Evolutionary conservation across 2,113 vertebrate species (phyloP), one percentile per base, ranked within the genome.

Genomic region (Psittacus erithacus): DNA sequence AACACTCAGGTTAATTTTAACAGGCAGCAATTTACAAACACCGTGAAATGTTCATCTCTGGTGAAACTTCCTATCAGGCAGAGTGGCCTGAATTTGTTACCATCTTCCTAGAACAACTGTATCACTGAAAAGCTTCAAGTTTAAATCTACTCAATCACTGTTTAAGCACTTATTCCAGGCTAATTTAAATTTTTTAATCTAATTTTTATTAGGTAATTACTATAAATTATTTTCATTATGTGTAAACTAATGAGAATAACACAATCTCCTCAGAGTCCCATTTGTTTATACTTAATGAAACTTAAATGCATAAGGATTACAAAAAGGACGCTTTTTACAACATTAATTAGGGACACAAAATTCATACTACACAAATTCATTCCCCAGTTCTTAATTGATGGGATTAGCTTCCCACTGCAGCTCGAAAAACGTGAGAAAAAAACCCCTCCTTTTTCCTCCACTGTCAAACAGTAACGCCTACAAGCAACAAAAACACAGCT

Each of bases 361-460:
- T 52, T 74, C 53, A 50, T 46, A 43, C 13, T 23, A 47, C 27
- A 73, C 3, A 20, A 63, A 24, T 9, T 4, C 28, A 39, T 39
- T 63, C 12, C 28, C 41, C 11, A 15, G 7, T 39, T 35, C 65
- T 28, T 63, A 25, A 20, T 4, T 50, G 17, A 74, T 39, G 22
- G 39, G 31, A 43, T 75, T 38, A 38, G 8, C 25, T 52, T 64
- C 49, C 46, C 12, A 4, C 25, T 19, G 38, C 18, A 16, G 43
- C 43, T 41, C 0, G 9, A 0, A 82, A 60, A 60, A 29, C 1
- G 0, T 5, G 7, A 38, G 12, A 22, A 57, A 13, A 3, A 33
- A n/a, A 35, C 0, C 10, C 33, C 31, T 7, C 7, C 13, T 44
- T 53, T 35, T 39, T n/a, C 6, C 3, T 8, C 14, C 47, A 41